Percentiles rank a stretch among this genome's conserved stretches.
phyloP scores from a whole-genome alignment of 1,140 invertebrate genomes.

The Papilio machaon region DNA sequence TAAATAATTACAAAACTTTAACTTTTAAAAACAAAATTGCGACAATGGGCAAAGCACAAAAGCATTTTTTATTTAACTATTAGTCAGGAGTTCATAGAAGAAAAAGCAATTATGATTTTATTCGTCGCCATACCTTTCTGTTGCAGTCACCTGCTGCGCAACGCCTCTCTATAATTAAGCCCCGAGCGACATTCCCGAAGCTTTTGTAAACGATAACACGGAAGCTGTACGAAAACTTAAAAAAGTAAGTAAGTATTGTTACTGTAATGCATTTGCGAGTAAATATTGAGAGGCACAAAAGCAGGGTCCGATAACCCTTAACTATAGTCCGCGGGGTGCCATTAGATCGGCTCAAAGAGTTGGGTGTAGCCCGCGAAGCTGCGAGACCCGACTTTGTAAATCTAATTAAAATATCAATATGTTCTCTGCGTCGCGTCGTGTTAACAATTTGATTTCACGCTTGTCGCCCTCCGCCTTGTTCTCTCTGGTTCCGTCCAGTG shows the following conservation, averaged over 20 bases:
- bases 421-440: conserved; percentile 68
- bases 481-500: neutral
- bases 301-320: conserved; percentile 76
- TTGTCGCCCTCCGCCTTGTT: conserved; percentile 59
- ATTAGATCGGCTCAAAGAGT: conserved; percentile 80
- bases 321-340: conserved; percentile 77
- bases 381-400: conserved; percentile 77
- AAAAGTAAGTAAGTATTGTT: conserved; percentile 80
- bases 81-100: conserved; percentile 50
- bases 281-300: conserved; percentile 80
- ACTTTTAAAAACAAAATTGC: conserved; percentile 40
- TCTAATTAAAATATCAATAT: conserved; percentile 83
- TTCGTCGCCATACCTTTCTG: conserved; percentile 61
- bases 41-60: conserved; percentile 53
- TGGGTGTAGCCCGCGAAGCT: conserved; percentile 72
- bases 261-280: conserved; percentile 80
- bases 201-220: conserved; percentile 81
- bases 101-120: conserved; percentile 71
- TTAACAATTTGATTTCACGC: conserved; percentile 81
- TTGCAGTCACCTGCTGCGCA: conserved; percentile 71
- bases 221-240: conserved; percentile 79
- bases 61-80: conserved; percentile 47
- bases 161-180: conserved; percentile 77
- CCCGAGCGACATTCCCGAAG: conserved; percentile 73
- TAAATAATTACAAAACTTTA: neutral